Conservation (phyloP, 2,797 vertebrate genomes). For the Alfaro cultratus region DNA sequence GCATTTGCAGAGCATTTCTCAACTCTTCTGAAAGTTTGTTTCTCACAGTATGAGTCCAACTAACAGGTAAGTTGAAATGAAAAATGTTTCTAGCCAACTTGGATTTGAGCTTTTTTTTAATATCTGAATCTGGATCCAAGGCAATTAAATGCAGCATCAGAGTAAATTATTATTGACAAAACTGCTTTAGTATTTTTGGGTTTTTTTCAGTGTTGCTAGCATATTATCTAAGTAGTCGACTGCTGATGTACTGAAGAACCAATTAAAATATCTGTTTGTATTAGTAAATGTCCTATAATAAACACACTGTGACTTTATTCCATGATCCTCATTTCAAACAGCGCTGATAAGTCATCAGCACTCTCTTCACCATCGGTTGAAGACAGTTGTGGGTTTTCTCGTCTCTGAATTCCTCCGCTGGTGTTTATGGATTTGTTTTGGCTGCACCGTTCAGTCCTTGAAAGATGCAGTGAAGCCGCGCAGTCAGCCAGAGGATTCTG, state of each 20-base stretch:
- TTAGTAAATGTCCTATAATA: neutral
- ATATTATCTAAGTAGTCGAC: neutral
- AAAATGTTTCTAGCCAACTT: neutral
- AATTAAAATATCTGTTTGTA: neutral
- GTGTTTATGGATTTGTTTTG: neutral
- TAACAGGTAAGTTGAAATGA: neutral
- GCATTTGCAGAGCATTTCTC: neutral
- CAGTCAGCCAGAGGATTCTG: conserved; percentile 49
- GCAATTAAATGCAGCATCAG: neutral
- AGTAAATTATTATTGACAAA: neutral
- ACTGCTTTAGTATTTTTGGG: neutral
- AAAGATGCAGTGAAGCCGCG: conserved; percentile 27
- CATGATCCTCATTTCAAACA: neutral
- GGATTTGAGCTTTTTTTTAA: neutral
- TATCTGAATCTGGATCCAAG: neutral
- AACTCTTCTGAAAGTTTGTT: neutral
- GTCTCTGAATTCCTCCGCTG: neutral
- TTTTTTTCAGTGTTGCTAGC: neutral
- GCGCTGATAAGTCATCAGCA: neutral
- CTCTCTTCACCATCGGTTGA: neutral
- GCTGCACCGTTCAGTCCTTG: neutral
- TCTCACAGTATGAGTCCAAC: neutral
- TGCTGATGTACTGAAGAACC: neutral
- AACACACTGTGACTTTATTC: neutral
- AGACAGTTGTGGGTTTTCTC: neutral